Evolutionary conservation across 1,140 invertebrate species (phyloP).

Genomic region (Drosophila serrata): DNA sequence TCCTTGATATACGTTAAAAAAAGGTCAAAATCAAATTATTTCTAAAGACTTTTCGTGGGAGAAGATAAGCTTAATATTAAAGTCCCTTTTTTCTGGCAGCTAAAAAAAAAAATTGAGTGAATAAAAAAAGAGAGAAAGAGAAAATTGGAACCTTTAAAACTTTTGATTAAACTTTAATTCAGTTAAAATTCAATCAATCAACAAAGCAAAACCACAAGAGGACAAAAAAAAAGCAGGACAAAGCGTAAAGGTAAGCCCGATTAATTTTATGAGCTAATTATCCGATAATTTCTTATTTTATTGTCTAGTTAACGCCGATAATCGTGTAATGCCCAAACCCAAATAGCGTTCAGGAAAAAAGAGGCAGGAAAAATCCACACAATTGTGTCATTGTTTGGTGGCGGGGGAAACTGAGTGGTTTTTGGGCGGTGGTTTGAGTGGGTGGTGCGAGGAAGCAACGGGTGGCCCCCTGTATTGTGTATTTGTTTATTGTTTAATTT

Average conservation of each 20-base stretch:
- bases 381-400: constrained; percentile 35
- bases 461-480: constrained; percentile 11
- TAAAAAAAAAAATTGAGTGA: constrained; percentile 20
- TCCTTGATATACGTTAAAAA: constrained; percentile 30
- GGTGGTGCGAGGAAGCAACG: constrained; percentile 20
- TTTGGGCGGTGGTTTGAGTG: constrained; percentile 2
- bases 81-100: constrained; percentile 8
- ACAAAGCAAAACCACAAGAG: constrained; percentile 14
- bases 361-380: constrained; percentile 22
- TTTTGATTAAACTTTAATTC: constrained; percentile 21
- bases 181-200: constrained; percentile 32
- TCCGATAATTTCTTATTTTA: constrained; percentile 61
- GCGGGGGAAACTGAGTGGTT: constrained; percentile 5
- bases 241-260: constrained; percentile 50
- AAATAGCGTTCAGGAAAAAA: constrained; percentile 9
- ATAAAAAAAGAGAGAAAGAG: not conserved
- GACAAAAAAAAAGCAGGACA: constrained; percentile 7
- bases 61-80: constrained; percentile 19
- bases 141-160: constrained; percentile 17
- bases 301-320: constrained; percentile 64
- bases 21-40: constrained; percentile 38
- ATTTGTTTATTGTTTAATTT: constrained; percentile 37
- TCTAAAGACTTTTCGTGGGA: constrained; percentile 1
- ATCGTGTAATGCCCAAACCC: constrained; percentile 47
- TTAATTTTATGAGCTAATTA: constrained; percentile 66